Base-by-base conservation (phyloP, 2,113 vertebrate genomes). In the Alligator mississippiensis region DNA sequence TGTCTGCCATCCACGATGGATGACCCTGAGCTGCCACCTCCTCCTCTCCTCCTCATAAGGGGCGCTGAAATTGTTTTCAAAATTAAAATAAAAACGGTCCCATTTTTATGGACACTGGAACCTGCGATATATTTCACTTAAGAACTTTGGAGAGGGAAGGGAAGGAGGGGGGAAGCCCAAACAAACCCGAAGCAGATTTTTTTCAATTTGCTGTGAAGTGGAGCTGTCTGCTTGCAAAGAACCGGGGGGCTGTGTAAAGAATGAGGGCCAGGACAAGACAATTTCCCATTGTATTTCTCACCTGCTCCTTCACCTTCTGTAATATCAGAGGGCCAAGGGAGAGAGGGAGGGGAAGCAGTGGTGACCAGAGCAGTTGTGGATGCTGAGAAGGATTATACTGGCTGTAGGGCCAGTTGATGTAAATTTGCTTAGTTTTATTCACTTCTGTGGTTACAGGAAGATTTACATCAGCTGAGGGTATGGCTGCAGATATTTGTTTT, bases 61-160 rank as follows among this genome's bases (percentile, higher is more conserved):
- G 91, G 95, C 94, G 97, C 92, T 97, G 96, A 97, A 98, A 98
- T 97, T 97, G 98, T 96, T 97, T 98, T 98, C 97, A 97, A 98
- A 98, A 98, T 98, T 96, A 97, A 98, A 98, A 98, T 97, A 98
- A 98, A 98, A 98, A 97, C 98, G 97, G 97, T 95, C 90, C 93
- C 95, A 92, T 95, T 98, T 98, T 98, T 97, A 97, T 97, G 95
- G 93, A 97, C 87, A 59, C 91, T 95, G 88, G 96, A 97, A 97
- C 95, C 95, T 97, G 93, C 96, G 97, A 97, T 98, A 97, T 97
- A 96, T 98, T 98, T 98, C 95, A 98, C 89, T 85, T 98, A 97
- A 97, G 83, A 94, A 84, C 83, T 92, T 93, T 77, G 14, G 64
- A 87, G 87, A 89, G 54, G 63, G 60, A 47, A 80, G 47, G 80